Percentiles rank a stretch among this genome's conserved stretches.
Conservation (phyloP, 2,888 invertebrate species). For the Lycophotia porphyrea region DNA sequence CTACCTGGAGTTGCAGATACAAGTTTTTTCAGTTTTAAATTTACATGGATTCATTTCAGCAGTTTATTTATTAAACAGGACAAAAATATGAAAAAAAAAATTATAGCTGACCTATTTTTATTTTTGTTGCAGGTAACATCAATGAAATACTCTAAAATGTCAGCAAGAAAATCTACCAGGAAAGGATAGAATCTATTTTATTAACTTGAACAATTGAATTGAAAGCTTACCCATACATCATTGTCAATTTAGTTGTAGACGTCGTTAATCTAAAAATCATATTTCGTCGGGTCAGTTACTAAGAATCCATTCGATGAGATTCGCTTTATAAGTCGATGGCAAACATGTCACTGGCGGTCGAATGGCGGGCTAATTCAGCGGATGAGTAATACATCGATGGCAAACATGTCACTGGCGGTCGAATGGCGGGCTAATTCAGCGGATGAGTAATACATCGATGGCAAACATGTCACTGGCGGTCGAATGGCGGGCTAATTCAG, state of each 20-base stretch:
- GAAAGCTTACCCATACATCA: constrained; percentile 27
- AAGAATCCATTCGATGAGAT: constrained; percentile 52
- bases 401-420: constrained; percentile 43
- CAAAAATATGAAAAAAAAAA: no score
- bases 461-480: constrained; percentile 46
- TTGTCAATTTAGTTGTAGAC: constrained; percentile 53
- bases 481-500: constrained; percentile 55
- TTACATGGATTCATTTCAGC: not conserved
- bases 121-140: constrained; percentile 51
- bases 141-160: not conserved
- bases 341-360: constrained; percentile 40
- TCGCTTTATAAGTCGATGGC: constrained; percentile 57
- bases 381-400: constrained; percentile 58
- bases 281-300: constrained; percentile 48
- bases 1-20: not conserved
- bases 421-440: constrained; percentile 55
- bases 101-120: not conserved
- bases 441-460: constrained; percentile 56
- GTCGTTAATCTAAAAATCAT: constrained; percentile 54
- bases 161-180: not conserved
- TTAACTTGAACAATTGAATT: constrained; percentile 10
- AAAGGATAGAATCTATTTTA: constrained; percentile 4
- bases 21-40: not conserved
- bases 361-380: constrained; percentile 55
- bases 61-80: not conserved